Conservation (phyloP, 2,113 vertebrate genomes). For the Lynx canadensis region DNA sequence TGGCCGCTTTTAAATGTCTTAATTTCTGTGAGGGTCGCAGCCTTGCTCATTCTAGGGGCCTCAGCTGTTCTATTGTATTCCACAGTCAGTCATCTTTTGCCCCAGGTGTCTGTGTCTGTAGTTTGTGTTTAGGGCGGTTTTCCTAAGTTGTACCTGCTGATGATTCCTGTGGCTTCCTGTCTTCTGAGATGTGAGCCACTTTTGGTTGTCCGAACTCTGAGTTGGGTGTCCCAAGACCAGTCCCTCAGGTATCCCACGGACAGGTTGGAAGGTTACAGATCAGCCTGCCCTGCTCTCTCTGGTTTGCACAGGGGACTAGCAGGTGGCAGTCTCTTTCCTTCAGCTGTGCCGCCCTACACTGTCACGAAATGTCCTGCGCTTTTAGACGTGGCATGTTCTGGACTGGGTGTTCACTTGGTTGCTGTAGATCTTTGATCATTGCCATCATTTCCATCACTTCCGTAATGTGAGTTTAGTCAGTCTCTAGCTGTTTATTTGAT, state of each 20-base stretch:
- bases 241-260: background rate
- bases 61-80: background rate
- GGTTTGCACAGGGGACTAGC: background rate
- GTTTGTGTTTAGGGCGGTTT: background rate
- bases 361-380: too few species aligned
- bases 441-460: too few species aligned
- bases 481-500: background rate
- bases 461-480: too few species aligned
- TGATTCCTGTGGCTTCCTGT: background rate
- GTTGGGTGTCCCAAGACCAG: background rate
- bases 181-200: background rate
- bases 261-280: background rate
- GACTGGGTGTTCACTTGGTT: background rate
- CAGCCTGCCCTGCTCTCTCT: background rate
- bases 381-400: background rate
- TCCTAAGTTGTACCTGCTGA: background rate
- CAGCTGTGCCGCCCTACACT: background rate
- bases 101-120: background rate
- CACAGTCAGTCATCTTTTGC: background rate
- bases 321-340: background rate
- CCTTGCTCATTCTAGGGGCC: background rate
- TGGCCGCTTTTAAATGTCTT: background rate
- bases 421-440: background rate
- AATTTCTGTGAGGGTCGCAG: background rate
- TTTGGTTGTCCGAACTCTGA: background rate